Base-by-base conservation (phyloP, 2,113 vertebrate genomes). In the Mormoops blainvillei region DNA sequence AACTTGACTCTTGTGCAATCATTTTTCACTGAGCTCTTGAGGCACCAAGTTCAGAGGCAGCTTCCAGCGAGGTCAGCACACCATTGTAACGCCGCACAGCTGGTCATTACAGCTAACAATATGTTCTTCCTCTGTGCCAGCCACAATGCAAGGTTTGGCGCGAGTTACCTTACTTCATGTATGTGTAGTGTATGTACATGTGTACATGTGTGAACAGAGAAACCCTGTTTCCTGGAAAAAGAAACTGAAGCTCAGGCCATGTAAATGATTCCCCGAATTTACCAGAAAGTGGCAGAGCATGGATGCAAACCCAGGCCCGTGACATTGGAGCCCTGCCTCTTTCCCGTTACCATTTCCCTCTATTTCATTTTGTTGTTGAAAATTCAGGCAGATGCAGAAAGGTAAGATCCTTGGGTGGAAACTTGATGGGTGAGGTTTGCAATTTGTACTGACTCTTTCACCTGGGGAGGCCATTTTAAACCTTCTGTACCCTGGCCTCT, bases 311-410 rank as follows among this genome's bases (percentile, higher is more conserved):
- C 33, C 22, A 24, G 26, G 36, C 13, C 31, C 0, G 3, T 4
- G 18, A 4, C 19, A 0, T 0, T 0, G 0, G 22, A 58, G 10
- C 12, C 18, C 7, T 1, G 19, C 2, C 0, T 54, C 45, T 38
- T 31, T 33, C 20, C 26, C 4, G 0, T 19, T 1, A 20, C 19
- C 18, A 1, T 7, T 12, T 26, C 20, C 8, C 7, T 14, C 10
- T 20, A 5, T 3, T 68, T 82, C 1, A 31, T 36, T 50, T 50
- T 48, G 38, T 12, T 5, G 4, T n/a, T 65, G 77, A 43, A 80
- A 56, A 22, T 61, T 43, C 83, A 33, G 43, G 63, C 70, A 33
- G 16, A 10, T 13, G 7, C 2, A 56, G 36, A 15, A 82, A 31
- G 63, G 5, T 6, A 15, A 58, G 68, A 4, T 14, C 3, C n/a